Evolutionary conservation across 1,140 invertebrate genomes (phyloP).

Genomic region (Agrilus planipennis): DNA sequence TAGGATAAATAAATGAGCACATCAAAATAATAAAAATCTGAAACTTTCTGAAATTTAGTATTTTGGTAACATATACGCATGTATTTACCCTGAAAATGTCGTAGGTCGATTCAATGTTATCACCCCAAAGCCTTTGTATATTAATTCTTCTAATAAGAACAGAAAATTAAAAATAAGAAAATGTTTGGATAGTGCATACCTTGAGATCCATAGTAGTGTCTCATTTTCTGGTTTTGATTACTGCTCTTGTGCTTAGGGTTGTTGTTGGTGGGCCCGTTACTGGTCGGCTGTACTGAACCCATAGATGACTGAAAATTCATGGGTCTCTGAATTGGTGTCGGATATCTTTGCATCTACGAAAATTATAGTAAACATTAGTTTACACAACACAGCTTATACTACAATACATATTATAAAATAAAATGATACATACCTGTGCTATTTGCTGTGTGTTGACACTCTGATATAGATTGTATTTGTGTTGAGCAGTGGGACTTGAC

Average conservation of each 20-base stretch:
- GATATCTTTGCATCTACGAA: conserved; percentile 27
- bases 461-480: conserved; percentile 30
- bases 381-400: neutral
- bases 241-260: conserved; percentile 24
- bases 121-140: no score
- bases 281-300: conserved; percentile 22
- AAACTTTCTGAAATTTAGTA: no score
- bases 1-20: no score
- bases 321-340: conserved; percentile 29
- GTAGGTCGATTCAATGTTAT: no score
- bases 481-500: conserved; percentile 29
- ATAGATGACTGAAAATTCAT: conserved; percentile 24
- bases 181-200: conserved; percentile 16
- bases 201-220: conserved; percentile 29
- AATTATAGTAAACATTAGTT: neutral
- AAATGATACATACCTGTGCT: conserved; percentile 21
- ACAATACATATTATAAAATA: neutral
- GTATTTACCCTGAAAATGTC: no score
- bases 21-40: no score
- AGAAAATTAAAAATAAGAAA: no score
- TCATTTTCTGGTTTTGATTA: conserved; percentile 23
- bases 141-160: no score
- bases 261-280: conserved; percentile 16
- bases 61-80: no score
- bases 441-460: conserved; percentile 24